Conservation (phyloP, 2,113 vertebrate genomes). For the Rhinopomastus cyanomelas region DNA sequence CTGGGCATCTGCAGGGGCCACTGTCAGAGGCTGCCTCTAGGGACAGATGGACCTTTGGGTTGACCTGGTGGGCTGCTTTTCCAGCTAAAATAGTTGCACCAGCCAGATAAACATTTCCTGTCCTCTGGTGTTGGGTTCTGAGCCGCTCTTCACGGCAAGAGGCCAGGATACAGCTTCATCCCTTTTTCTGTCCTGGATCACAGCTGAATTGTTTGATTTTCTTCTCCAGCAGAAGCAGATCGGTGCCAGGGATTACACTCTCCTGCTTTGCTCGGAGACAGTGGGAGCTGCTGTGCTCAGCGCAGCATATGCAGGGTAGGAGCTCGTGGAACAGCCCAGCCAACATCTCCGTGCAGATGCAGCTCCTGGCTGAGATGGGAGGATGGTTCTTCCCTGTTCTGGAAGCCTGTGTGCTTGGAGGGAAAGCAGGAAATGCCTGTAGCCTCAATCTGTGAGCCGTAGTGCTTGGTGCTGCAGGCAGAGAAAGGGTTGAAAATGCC, state of each 20-base stretch:
- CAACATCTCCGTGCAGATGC: neutral
- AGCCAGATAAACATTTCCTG: slow-evolving; percentile 49
- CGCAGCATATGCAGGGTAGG: neutral
- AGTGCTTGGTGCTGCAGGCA: neutral
- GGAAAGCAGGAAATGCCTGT: neutral
- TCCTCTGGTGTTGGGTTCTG: slow-evolving; percentile 45
- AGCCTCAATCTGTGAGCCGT: neutral
- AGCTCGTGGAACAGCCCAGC: neutral
- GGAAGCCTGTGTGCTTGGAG: neutral
- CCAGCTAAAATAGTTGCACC: neutral
- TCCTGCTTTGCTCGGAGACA: neutral
- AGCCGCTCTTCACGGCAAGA: neutral
- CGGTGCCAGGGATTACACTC: neutral
- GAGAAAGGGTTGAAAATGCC: neutral
- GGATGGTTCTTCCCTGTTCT: neutral
- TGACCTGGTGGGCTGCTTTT: neutral
- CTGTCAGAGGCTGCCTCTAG: neutral
- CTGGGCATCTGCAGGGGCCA: neutral
- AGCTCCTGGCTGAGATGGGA: neutral
- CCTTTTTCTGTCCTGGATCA: neutral
- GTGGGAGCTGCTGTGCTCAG: neutral
- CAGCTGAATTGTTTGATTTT: neutral
- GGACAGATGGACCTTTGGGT: neutral
- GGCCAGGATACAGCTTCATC: neutral
- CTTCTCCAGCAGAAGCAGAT: neutral